Conservation (phyloP, 1,140 invertebrate species). For the Tetramorium parvispinum region DNA sequence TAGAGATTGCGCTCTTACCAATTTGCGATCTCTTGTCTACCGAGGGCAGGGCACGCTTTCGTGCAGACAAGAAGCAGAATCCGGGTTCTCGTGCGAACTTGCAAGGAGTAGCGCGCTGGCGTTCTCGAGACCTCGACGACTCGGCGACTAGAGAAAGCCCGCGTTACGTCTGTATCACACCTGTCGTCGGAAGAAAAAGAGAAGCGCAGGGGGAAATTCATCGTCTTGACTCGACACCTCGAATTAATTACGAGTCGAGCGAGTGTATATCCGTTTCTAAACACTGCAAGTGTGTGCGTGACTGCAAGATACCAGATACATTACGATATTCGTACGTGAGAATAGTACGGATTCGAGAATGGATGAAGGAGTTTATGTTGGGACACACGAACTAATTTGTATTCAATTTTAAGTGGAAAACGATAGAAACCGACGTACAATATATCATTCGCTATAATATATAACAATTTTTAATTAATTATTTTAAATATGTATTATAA, state of each 20-base stretch:
- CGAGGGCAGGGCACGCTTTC: constrained; percentile 1
- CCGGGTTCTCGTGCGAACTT: constrained; percentile 64
- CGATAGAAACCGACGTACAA: no score
- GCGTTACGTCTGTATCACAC: constrained; percentile 74
- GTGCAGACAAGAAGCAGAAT: constrained; percentile 69
- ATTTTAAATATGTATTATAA: no score
- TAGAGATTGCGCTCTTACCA: constrained; percentile 55
- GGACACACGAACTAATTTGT: not conserved
- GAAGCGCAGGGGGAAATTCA: constrained; percentile 71
- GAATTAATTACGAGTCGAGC: constrained; percentile 82
- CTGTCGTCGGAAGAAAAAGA: constrained; percentile 32
- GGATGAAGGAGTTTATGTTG: not conserved
- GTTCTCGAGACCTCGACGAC: constrained; percentile 73
- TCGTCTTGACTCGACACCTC: constrained; percentile 82
- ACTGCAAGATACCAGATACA: not conserved
- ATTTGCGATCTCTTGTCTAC: constrained; percentile 56
- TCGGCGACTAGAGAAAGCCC: constrained; percentile 73
- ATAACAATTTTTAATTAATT: no score
- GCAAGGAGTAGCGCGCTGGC: constrained; percentile 64
- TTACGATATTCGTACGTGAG: not conserved
- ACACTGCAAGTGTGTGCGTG: not conserved
- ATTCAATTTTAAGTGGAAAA: not conserved
- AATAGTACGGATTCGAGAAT: not conserved
- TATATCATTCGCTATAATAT: no score
- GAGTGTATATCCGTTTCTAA: not conserved